Percentiles rank a stretch among this genome's conserved stretches.
Conservation (phyloP, 2,113 vertebrate genomes). For the Scalopus aquaticus region DNA sequence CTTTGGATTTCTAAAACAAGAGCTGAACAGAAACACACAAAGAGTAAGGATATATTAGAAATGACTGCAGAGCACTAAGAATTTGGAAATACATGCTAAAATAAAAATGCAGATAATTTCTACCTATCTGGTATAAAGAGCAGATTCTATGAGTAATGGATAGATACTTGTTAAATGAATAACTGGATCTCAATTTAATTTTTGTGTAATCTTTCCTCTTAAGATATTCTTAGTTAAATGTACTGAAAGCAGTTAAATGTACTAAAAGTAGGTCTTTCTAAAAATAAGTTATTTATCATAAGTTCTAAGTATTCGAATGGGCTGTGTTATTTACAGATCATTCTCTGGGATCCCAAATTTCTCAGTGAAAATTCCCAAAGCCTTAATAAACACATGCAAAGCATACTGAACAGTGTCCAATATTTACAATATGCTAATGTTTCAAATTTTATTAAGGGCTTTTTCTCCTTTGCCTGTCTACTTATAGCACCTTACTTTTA, state of each 20-base stretch:
- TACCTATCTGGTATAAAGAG: background rate
- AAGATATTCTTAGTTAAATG: slow-evolving; percentile 21
- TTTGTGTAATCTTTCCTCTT: background rate
- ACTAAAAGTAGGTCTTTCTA: background rate
- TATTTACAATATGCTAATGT: background rate
- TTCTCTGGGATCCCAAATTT: background rate
- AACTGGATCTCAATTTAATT: slow-evolving; percentile 5
- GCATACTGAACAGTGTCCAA: background rate
- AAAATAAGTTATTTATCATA: slow-evolving; percentile 6
- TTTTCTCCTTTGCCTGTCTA: background rate
- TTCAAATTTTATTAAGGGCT: background rate
- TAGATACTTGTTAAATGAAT: background rate
- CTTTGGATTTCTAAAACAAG: slow-evolving; percentile 67
- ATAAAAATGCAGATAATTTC: background rate
- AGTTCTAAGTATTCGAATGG: background rate
- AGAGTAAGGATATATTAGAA: background rate
- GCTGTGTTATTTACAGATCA: background rate
- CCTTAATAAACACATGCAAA: background rate
- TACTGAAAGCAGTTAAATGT: background rate
- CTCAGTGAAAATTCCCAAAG: background rate
- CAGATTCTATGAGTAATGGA: background rate
- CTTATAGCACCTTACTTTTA: background rate
- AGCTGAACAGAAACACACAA: slow-evolving; percentile 47
- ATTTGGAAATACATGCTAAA: background rate
- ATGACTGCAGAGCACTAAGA: background rate